phyloP scores from a whole-genome alignment of 2,888 invertebrate species.

The Lissocephala sabroskyi region DNA sequence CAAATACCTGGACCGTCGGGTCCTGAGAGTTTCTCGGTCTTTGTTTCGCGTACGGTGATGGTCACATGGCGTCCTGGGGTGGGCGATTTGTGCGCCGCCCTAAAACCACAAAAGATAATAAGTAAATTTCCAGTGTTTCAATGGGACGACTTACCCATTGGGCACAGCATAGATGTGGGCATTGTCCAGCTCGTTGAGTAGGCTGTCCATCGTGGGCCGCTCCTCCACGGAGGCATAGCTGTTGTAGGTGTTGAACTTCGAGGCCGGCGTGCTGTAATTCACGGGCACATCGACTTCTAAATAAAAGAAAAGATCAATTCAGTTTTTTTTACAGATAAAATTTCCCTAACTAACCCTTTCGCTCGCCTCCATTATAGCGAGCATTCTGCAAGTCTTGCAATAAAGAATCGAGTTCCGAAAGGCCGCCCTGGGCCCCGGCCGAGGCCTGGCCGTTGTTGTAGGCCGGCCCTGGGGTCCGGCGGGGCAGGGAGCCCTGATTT shows the following conservation, averaged over 20 bases:
- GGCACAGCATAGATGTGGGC: constrained; percentile 77
- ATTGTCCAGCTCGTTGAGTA: constrained; percentile 86
- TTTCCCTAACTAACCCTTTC: constrained; percentile 70
- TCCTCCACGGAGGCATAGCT: constrained; percentile 68
- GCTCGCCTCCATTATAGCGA: constrained; percentile 74
- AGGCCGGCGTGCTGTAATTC: constrained; percentile 71
- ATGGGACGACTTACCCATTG: constrained; percentile 78
- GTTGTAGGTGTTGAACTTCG: constrained; percentile 66
- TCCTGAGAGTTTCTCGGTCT: constrained; percentile 74
- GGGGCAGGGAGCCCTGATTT: constrained; percentile 63
- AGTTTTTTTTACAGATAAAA: too few species aligned
- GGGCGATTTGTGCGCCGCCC: constrained; percentile 64
- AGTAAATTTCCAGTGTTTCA: background rate
- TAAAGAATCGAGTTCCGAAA: constrained; percentile 92
- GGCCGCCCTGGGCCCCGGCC: too few species aligned
- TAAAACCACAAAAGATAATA: constrained; percentile 13
- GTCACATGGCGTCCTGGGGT: constrained; percentile 74
- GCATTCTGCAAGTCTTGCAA: constrained; percentile 93
- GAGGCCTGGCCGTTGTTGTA: constrained; percentile 48
- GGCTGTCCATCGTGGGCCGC: constrained; percentile 89
- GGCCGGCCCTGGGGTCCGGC: constrained; percentile 26
- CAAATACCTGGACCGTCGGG: constrained; percentile 68
- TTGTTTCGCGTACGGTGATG: constrained; percentile 76
- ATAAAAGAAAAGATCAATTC: constrained; percentile 8
- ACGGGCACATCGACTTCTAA: constrained; percentile 62